phyloP scores from a whole-genome alignment of 2,888 invertebrate genomes.

The Limnephilus rhombicus region DNA sequence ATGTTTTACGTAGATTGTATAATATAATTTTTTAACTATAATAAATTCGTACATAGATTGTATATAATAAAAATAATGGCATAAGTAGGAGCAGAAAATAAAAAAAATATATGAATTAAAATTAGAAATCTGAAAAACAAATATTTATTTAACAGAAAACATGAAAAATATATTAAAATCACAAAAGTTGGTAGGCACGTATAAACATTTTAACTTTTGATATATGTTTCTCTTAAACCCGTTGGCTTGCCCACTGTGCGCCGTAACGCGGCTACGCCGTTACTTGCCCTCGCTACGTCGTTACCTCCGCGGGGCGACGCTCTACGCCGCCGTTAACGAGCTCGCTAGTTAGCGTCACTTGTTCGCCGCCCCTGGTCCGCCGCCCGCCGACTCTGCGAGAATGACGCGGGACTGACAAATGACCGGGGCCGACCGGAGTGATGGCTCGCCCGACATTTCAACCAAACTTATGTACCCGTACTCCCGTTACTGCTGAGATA shows the following conservation, averaged over 20 bases:
- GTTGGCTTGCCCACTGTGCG: not conserved
- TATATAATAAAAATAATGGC: no score
- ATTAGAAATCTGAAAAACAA: no score
- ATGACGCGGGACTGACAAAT: constrained; percentile 45
- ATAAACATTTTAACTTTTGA: no score
- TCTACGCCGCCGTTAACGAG: constrained; percentile 54
- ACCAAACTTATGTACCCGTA: not conserved
- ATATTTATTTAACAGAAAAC: no score
- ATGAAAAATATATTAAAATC: no score
- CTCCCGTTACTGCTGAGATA: not conserved
- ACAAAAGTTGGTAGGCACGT: no score
- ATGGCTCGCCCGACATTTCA: constrained; percentile 24
- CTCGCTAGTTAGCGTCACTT: constrained; percentile 61
- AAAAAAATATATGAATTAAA: no score
- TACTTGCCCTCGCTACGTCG: not conserved
- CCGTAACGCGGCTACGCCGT: not conserved
- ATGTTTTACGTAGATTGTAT: no score
- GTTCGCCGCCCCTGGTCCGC: constrained; percentile 30
- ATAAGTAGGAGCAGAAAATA: no score
- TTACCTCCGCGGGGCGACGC: constrained; percentile 20
- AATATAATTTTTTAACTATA: no score
- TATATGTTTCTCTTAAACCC: no score
- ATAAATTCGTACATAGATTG: no score
- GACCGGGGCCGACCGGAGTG: constrained; percentile 14
- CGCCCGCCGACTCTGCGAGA: not conserved